Base-by-base conservation (phyloP, 1,140 invertebrate genomes). In the Sminthurinus signatus region DNA sequence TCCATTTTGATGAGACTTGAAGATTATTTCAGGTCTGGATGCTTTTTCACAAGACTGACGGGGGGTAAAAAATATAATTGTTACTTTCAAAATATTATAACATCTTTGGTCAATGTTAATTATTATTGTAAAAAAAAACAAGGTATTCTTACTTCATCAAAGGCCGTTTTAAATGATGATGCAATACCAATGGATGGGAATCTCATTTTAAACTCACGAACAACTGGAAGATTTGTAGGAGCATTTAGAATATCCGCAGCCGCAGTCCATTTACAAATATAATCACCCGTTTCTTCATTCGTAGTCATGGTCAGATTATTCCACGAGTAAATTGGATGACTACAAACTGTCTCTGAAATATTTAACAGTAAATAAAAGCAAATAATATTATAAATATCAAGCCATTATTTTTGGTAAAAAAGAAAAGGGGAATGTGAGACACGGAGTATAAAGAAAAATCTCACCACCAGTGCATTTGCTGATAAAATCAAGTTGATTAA, bases 301-400 rank as follows among this genome's bases (percentile, higher is more conserved):
- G 12, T 19, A 25, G 8, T n/a, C 19, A 27, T 21, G 15, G 54
- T 23, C 32, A 56, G 5, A 8, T 10, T 23, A 39, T 56, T 56
- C 54, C 54, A 56, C 2, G 54, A 56, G 23, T 56, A 56, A 23
- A 56, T 56, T 4, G 54, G 54, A 42, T 56, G 54, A 31, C 54
- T 31, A 27, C 54, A 56, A 19, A 56, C 39, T 32, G 17, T 15
- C n/a, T 56, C 54, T 12, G 10, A 8, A n/a, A 14, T n/a, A n/a
- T n/a, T n/a, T n/a, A n/a, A n/a, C n/a, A n/a, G n/a, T n/a, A n/a
- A n/a, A n/a, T n/a, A n/a, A n/a, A n/a, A n/a, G n/a, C n/a, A n/a
- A n/a, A n/a, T n/a, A n/a, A n/a, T n/a, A n/a, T n/a, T n/a, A n/a
- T n/a, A n/a, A n/a, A n/a, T n/a, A n/a, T n/a, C n/a, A n/a, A n/a